Evolutionary conservation across 2,888 invertebrate genomes (phyloP), one percentile per base, ranked within the genome.

Genomic region (Diplolepis rosae): DNA sequence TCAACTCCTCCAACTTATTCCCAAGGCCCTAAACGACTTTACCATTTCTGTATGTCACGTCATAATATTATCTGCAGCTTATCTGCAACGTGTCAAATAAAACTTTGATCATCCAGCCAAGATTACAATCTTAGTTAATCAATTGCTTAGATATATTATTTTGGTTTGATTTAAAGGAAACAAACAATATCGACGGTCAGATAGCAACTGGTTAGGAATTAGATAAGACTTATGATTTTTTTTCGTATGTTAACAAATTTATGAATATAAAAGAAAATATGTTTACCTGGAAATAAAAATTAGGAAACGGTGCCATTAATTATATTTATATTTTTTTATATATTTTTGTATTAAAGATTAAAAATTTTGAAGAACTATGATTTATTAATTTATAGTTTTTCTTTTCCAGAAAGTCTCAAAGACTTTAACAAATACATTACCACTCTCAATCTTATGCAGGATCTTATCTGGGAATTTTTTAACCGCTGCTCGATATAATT

Each of bases 1-100:
- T 93, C 93, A 92, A 93, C 93, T 93, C 92, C 93, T 93, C 93
- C 93, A 92, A 92, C 93, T 93, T 92, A 92, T 91, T 90, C 90
- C 91, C 88, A 81, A 76, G 80, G 73, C 79, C 84, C 80, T 73
- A 70, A 39, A 13, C 61, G n/a, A 42, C 61, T 61, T 22, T 61
- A 4, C 18, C 48, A 48, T 22, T 48, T 48, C 11, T 48, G 48
- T 48, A 4, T 61, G 24, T 54, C 39, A 61, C 28, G 28, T 42
- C 61, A 35, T 24, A 24, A 7, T 22, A 39, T 61, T 35, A 35
- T 39, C 61, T 7, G 13, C 61, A 9, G 39, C 22, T 61, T 61
- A 61, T 27, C 61, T 18, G n/a, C 35, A n/a, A 39, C 4, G 35
- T n/a, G 35, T 61, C 24, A 39, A 42, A 42, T 39, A 61, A 61